Conservation (phyloP, 2,888 invertebrate species). For the Corbicula japonica region DNA sequence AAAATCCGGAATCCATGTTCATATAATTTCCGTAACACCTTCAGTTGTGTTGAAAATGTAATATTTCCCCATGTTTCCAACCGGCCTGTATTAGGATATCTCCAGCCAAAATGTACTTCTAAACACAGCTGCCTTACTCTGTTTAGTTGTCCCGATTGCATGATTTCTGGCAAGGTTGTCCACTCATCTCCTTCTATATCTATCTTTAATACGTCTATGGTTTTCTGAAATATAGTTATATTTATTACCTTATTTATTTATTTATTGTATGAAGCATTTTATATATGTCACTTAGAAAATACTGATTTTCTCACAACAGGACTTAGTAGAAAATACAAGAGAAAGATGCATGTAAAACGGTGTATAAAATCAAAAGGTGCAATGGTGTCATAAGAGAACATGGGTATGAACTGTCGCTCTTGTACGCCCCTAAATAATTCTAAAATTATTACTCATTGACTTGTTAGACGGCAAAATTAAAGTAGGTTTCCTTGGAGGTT, state of each 20-base stretch:
- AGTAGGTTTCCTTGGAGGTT: too few species aligned
- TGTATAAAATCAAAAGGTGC: too few species aligned
- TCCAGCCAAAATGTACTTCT: constrained; percentile 19
- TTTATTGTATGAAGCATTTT: too few species aligned
- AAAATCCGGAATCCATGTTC: constrained; percentile 15
- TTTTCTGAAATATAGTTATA: constrained; percentile 15
- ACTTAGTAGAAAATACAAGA: neutral
- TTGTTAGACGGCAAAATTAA: too few species aligned
- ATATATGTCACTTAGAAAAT: neutral
- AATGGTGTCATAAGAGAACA: too few species aligned
- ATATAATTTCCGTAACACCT: neutral
- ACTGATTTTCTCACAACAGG: neutral
- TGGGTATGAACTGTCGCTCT: too few species aligned
- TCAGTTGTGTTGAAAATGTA: neutral
- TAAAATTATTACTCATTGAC: too few species aligned
- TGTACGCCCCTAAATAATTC: too few species aligned
- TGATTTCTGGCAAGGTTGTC: constrained; percentile 21
- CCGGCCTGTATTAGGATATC: neutral
- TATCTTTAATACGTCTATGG: constrained; percentile 37
- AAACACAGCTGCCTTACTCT: constrained; percentile 25
- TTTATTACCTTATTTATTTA: too few species aligned
- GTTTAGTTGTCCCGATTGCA: constrained; percentile 6
- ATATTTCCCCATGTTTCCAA: neutral
- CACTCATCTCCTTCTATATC: constrained; percentile 39
- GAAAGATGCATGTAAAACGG: too few species aligned